Evolutionary conservation across 2,888 invertebrate species (phyloP), one percentile per base, ranked within the genome.

Genomic region (Polietes domitor): DNA sequence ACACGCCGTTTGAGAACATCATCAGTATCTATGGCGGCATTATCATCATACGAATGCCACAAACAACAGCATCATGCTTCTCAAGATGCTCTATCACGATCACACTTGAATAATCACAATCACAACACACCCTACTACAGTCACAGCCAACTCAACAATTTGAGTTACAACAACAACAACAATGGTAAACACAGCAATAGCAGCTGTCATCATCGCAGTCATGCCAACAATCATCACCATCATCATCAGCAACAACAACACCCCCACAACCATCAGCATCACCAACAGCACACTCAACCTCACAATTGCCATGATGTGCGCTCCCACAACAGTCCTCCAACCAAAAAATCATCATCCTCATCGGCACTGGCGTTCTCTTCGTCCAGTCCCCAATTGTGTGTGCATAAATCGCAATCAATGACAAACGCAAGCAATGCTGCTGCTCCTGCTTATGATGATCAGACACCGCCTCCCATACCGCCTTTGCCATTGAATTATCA

Each of bases 401-500:
- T 89, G 84, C 88, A 89, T 80, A 90, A 89, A 87, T 87, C 89
- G 84, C 87, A 76, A 77, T 80, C 83, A 81, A 83, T 83, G 84
- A 84, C 84, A 79, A 85, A 83, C 55, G 65, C 19, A 15, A 75
- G 50, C 53, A 83, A 87, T 77, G 81, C 87, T 83, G 86, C 87
- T 79, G 88, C 85, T 73, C 87, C 89, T 82, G 87, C 89, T 81
- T 82, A 85, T 85, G 91, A 91, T 73, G 94, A 93, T 92, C 93
- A 91, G 93, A 94, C 94, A 91, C 96, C 95, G 70, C 94, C 94
- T 78, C 95, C 95, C 81, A 93, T 95, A 86, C 95, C 95, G 85
- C 95, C 95, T 76, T 93, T 94, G 87, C 95, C 95, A 78, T 89
- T 93, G 81, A 94, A 95, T 91, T 95, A 95, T 89, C 92, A 92